phyloP scores from a whole-genome alignment of 2,888 invertebrate species.

The Cosmopolites sordidus region DNA sequence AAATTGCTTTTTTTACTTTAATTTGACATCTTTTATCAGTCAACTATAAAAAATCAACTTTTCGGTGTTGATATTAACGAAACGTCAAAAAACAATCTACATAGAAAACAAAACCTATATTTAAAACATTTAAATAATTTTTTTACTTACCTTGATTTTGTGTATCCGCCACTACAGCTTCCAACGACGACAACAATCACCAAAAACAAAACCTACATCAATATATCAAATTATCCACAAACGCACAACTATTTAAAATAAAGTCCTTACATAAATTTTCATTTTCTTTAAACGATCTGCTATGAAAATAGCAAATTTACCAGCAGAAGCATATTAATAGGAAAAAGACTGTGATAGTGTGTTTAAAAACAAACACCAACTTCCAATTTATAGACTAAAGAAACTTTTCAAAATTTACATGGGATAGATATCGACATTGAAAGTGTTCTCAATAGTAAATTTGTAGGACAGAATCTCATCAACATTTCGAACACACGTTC shows the following conservation, averaged over 20 bases:
- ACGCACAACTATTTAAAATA: neutral
- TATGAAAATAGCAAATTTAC: neutral
- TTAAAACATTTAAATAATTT: neutral
- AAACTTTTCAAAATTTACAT: conserved; percentile 14
- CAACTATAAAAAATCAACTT: no score
- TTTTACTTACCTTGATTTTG: conserved; percentile 8
- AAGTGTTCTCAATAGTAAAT: conserved; percentile 17
- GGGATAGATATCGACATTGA: conserved; percentile 13
- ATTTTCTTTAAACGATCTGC: neutral
- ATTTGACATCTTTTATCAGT: no score
- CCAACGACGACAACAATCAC: neutral
- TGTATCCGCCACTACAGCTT: neutral
- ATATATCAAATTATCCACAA: neutral
- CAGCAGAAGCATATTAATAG: no score
- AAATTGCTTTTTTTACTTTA: no score
- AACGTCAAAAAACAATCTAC: no score
- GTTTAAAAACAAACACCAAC: neutral
- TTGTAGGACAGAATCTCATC: conserved; percentile 15
- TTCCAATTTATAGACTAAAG: conserved; percentile 13
- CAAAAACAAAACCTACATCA: conserved; percentile 8
- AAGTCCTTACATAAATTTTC: conserved; percentile 17
- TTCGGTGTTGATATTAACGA: no score
- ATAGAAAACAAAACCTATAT: no score
- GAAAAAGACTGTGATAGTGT: no score
- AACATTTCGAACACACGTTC: conserved; percentile 7